These are phyloP conservation scores for Argya squamiceps DNA, from an alignment of 2,797 vertebrate genomes.

Conservation along the genomic window DNA sequence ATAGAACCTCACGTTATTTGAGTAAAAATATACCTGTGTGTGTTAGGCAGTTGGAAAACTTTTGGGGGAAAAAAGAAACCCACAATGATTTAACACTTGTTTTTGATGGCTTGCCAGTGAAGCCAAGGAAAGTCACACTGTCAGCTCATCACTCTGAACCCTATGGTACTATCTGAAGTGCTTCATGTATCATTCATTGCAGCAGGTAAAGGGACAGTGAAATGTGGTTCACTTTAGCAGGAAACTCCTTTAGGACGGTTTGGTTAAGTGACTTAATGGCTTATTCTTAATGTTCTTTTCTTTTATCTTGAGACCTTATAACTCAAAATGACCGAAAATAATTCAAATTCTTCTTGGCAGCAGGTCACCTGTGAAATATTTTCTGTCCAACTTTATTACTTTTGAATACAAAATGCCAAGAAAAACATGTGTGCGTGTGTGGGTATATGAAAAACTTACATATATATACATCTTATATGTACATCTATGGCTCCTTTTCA, in stretches of 20 bases:
- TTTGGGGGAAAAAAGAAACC: not conserved
- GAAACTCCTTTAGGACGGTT: slow-evolving; percentile 68
- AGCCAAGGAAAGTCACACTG: slow-evolving; percentile 41
- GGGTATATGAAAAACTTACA: not conserved
- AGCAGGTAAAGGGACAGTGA: slow-evolving; percentile 61
- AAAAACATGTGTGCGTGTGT: not conserved
- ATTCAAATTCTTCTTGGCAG: slow-evolving; percentile 63
- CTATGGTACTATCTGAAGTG: slow-evolving; percentile 61
- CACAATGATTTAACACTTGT: not conserved
- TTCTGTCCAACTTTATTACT: slow-evolving; percentile 39
- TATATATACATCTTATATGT: not conserved
- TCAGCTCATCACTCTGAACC: slow-evolving; percentile 53
- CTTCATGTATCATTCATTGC: slow-evolving; percentile 73
- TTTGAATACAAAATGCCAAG: slow-evolving; percentile 38
- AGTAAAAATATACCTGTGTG: not conserved
- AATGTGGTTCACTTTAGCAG: slow-evolving; percentile 62
- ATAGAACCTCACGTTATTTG: not conserved
- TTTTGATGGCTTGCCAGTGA: not conserved
- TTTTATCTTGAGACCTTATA: slow-evolving; percentile 65
- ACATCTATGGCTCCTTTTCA: not conserved
- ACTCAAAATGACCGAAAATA: slow-evolving; percentile 64
- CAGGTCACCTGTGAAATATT: slow-evolving; percentile 66
- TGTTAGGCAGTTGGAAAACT: not conserved
- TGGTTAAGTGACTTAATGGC: slow-evolving; percentile 73
- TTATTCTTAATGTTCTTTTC: slow-evolving; percentile 71